These are phyloP conservation scores for Scatophagus argus DNA, from an alignment of 2,113 vertebrate genomes.

Conservation along the genomic window DNA sequence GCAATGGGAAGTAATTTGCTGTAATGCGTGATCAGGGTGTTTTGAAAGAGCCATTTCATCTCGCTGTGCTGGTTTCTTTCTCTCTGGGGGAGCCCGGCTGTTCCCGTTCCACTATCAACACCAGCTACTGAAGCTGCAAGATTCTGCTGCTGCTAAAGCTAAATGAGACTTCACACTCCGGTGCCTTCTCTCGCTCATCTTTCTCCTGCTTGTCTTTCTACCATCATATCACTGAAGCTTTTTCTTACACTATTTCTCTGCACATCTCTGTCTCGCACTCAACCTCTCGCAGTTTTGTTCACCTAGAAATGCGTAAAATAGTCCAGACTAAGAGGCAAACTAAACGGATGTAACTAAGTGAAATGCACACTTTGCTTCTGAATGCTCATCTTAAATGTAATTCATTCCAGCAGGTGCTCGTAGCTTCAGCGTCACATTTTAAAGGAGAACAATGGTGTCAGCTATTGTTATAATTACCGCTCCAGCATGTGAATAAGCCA, in stretches of 20 bases:
- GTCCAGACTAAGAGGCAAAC: neutral
- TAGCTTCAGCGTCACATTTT: conserved; percentile 35
- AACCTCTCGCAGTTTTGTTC: neutral
- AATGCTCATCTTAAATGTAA: conserved; percentile 12
- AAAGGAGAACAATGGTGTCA: conserved; percentile 51
- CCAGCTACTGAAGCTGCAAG: conserved; percentile 58
- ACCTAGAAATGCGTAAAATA: conserved; percentile 16
- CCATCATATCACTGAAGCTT: neutral
- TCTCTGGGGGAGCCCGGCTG: conserved; percentile 59
- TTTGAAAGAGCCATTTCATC: conserved; percentile 72
- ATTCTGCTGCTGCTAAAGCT: conserved; percentile 44
- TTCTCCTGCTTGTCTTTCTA: too few relatives aligned
- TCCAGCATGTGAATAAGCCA: conserved; percentile 48
- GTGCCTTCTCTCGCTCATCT: conserved; percentile 24
- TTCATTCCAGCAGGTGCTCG: conserved; percentile 57
- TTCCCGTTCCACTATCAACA: conserved; percentile 65
- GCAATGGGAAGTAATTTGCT: conserved; percentile 76
- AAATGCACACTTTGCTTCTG: neutral
- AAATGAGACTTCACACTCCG: conserved; percentile 62
- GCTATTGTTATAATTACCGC: conserved; percentile 57
- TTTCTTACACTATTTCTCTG: conserved; percentile 14
- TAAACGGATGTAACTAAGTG: conserved; percentile 36
- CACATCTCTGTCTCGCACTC: conserved; percentile 2
- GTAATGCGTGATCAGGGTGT: conserved; percentile 69
- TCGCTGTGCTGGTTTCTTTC: conserved; percentile 59